Base-by-base conservation (phyloP, 2,113 vertebrate genomes). In the Eublepharis macularius region DNA sequence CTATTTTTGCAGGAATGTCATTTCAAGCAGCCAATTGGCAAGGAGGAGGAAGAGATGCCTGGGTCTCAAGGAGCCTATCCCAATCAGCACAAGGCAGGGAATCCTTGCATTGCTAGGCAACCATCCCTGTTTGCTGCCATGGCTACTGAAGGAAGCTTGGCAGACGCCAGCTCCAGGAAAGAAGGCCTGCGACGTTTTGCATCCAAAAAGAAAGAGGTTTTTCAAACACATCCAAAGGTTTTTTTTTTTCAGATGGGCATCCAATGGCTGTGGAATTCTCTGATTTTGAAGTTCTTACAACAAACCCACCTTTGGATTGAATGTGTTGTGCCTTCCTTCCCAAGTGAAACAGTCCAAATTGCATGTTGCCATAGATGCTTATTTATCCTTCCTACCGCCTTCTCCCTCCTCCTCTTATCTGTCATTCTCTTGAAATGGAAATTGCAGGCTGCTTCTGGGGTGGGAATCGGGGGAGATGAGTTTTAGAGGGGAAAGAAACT, bases 141-240 rank as follows among this genome's bases (percentile, higher is more conserved):
- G 51, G 86, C 19, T 34, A 87, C 75, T 41, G 21, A 82, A 39
- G 75, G 36, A 83, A 79, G 75, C 81, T 83, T 83, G 51, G 75
- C 80, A 66, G 5, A 49, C 63, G 34, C 14, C 41, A 26, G 69
- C 41, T 43, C 17, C 16, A 21, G 80, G 8, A 13, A 2, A 4
- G 41, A 36, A 86, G 7, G 17, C 17, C 21, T 26, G 4, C 41
- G 12, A 66, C 41, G 43, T 0, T 47, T 36, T 26, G 60, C 43
- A 68, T 4, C 51, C 14, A 49, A 32, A 19, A 39, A 68, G 10
- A 19, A 39, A 51, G 12, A 54, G 26, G 13, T 5, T n/a, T 41
- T 73, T 32, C 9, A 57, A 39, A 24, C 39, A 9, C 4, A 6
- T 36, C 26, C 60, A 63, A 63, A 63, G 8, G 1, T 63, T 29